Base-by-base conservation (phyloP, 2,797 vertebrate species). In the Peromyscus aztecus region DNA sequence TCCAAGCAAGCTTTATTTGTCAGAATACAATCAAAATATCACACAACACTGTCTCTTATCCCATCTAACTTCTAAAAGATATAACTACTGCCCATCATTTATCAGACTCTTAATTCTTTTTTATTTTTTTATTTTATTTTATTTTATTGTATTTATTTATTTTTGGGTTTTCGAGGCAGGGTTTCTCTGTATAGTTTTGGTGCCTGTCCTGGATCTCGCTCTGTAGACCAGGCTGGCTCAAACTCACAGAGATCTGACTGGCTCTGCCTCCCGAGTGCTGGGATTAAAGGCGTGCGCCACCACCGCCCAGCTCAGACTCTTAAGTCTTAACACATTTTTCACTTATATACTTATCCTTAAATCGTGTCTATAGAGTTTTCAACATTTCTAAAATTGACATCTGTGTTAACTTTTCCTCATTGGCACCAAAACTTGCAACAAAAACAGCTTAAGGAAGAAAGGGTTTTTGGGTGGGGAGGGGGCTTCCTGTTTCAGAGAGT, bases 401-500 rank as follows among this genome's bases (percentile, higher is more conserved):
- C 59, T 76, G 24, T 88, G 27, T 75, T 40, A 43, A 27, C 11
- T 76, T 57, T 61, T 46, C 55, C 65, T 55, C 37, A 75, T 52
- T 75, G 17, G 52, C 17, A 59, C 52, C 10, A 88, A 88, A 59
- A 57, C 17, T 21, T 27, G 3, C 14, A 57, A 31, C 37, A 59
- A 31, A 75, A 88, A 57, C 49, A 31, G 2, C 10, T 23, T 75
- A 31, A 59, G 17, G 37, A 17, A 73, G 37, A 75, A 75, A 17
- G 5, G 1, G 21, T 6, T 34, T 7, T 9, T 43, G 43, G 0
- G 63, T 12, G 69, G 1, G 2, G 9, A 3, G 27, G 34, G 34
- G n/a, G 10, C 10, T 75, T 31, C 24, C 52, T 21, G 7, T 75
- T 59, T 59, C 24, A 75, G 52, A 59, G 37, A 13, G 46, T 24